Percentiles rank a stretch among this genome's conserved stretches.
These are phyloP conservation scores for Bucorvus abyssinicus DNA, from an alignment of 2,797 vertebrate genomes.

Conservation along the genomic window DNA sequence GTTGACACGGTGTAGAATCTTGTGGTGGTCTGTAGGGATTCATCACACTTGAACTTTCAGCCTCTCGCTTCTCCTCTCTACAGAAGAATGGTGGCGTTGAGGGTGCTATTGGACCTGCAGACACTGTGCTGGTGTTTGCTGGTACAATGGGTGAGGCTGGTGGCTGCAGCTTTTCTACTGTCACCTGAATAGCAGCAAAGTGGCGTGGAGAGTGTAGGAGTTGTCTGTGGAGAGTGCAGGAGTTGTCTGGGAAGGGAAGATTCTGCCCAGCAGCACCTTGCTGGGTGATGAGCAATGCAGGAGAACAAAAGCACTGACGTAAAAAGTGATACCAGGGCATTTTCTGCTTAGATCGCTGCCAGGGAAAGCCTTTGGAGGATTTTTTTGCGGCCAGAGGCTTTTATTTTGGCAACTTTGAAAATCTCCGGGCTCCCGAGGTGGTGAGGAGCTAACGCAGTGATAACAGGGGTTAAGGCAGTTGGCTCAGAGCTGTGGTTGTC, in stretches of 20 bases:
- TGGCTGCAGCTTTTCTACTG: neutral
- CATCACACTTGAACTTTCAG: neutral
- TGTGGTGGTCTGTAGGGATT: neutral
- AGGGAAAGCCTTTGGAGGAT: neutral
- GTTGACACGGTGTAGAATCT: neutral
- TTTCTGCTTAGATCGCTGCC: neutral
- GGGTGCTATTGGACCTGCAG: neutral
- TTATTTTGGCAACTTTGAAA: neutral
- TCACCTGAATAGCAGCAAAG: neutral
- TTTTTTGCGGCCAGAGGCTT: neutral
- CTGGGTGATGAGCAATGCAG: neutral
- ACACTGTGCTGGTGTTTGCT: neutral
- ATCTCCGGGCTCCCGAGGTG: neutral
- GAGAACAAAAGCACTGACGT: neutral
- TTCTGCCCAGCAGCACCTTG: neutral
- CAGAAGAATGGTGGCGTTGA: neutral
- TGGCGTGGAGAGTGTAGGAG: rapidly evolving
- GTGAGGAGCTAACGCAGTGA: neutral
- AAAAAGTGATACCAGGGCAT: neutral
- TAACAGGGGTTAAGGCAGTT: neutral
- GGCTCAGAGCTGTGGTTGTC: neutral
- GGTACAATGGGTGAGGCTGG: neutral
- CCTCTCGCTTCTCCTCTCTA: neutral
- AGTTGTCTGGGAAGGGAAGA: neutral
- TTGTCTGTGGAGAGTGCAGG: neutral